A percentile compares a stretch with the other conserved stretches of the same genome.
Evolutionary conservation across 2,888 invertebrate species (phyloP).

Genomic region (Cordilura impudica): DNA sequence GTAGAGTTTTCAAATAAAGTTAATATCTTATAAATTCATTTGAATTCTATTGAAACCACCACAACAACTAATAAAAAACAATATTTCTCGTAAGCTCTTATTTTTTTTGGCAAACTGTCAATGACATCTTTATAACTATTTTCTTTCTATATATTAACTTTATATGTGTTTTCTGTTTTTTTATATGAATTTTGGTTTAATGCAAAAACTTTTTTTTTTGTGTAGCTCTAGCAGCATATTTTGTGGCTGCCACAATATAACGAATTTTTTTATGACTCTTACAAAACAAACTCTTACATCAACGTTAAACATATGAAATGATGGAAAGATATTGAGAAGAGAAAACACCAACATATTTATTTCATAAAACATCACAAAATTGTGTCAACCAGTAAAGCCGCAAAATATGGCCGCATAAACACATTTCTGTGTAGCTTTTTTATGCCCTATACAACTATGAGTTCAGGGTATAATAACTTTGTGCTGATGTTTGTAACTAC

Average conservation of each 20-base stretch:
- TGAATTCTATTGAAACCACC: neutral
- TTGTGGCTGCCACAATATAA: constrained; percentile 29
- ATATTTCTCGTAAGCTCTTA: neutral
- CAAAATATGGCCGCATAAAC: constrained; percentile 57
- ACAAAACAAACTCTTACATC: constrained; percentile 29
- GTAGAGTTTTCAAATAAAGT: too few relatives aligned
- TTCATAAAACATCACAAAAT: constrained; percentile 60
- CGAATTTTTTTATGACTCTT: constrained; percentile 39
- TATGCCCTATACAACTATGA: too few relatives aligned
- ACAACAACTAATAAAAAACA: constrained; percentile 22
- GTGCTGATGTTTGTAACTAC: too few relatives aligned
- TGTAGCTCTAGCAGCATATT: constrained; percentile 16
- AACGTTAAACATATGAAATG: constrained; percentile 8
- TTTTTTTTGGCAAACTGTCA: constrained; percentile 48
- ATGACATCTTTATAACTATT: constrained; percentile 25
- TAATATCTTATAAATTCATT: neutral
- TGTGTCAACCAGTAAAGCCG: constrained; percentile 58
- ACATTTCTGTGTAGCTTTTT: too few relatives aligned
- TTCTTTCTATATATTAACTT: neutral
- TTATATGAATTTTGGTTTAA: constrained; percentile 4
- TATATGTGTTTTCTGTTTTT: neutral
- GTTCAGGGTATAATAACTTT: too few relatives aligned
- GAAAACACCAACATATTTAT: constrained; percentile 42
- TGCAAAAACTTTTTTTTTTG: neutral
- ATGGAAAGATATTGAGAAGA: neutral